Percentiles rank a stretch among this genome's conserved stretches.
Evolutionary conservation across 2,888 invertebrate species (phyloP).

Genomic region (Diarsia dahlii): DNA sequence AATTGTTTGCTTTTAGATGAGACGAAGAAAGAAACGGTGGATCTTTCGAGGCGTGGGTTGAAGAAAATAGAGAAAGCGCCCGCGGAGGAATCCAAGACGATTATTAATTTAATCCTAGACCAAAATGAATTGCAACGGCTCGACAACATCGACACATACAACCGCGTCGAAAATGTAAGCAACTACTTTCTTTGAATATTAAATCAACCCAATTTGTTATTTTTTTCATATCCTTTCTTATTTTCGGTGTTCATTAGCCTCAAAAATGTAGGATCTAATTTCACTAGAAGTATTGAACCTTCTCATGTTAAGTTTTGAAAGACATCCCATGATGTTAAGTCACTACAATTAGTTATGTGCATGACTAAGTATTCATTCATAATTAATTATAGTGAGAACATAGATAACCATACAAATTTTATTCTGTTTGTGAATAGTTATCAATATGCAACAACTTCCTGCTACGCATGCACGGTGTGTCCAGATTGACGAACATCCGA

Average conservation of each 20-base stretch:
- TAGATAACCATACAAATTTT: constrained; percentile 16
- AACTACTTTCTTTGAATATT: not conserved
- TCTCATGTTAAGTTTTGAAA: not conserved
- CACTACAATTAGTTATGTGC: constrained; percentile 10
- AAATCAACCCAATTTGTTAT: not conserved
- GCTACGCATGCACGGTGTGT: constrained; percentile 96
- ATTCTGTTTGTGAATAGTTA: constrained; percentile 90
- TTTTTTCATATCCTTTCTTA: not conserved
- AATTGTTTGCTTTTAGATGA: constrained; percentile 68
- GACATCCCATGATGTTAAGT: not conserved
- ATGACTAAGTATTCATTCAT: constrained; percentile 16
- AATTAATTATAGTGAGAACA: not conserved
- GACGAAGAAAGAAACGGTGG: constrained; percentile 90
- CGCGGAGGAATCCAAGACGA: constrained; percentile 92
- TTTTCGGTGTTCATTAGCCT: not conserved
- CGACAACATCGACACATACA: constrained; percentile 96
- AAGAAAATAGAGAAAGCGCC: constrained; percentile 95
- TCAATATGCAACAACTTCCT: constrained; percentile 96
- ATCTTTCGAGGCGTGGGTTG: constrained; percentile 94
- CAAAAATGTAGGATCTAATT: not conserved
- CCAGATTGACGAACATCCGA: constrained; percentile 94
- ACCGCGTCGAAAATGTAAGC: constrained; percentile 94
- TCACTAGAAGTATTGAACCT: not conserved
- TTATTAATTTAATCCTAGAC: constrained; percentile 94
- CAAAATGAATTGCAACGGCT: constrained; percentile 97